phyloP scores from a whole-genome alignment of 64 coral and sea anemone species.

The Pocillopora verrucosa region DNA sequence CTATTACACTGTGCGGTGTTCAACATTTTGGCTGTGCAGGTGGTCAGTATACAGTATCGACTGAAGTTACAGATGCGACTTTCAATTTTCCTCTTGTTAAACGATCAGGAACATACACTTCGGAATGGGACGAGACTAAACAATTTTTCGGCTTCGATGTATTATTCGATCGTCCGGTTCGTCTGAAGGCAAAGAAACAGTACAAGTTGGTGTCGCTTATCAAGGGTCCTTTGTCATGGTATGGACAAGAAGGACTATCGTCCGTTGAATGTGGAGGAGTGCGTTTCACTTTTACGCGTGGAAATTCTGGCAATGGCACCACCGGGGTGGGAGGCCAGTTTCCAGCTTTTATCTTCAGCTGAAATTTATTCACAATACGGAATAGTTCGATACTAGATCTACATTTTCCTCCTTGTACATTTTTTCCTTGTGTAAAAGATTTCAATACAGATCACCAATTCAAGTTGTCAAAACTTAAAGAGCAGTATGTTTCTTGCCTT shows the following conservation, averaged over 20 bases:
- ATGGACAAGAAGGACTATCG: background rate
- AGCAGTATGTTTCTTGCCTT: too few relatives aligned
- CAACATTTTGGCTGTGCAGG: background rate
- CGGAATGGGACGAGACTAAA: background rate
- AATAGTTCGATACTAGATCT: too few relatives aligned
- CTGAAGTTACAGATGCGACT: background rate
- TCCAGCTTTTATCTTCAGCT: background rate
- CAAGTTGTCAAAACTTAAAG: too few relatives aligned
- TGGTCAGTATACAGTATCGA: background rate
- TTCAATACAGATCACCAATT: too few relatives aligned
- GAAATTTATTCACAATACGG: too few relatives aligned
- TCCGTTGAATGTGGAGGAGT: background rate
- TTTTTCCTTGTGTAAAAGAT: too few relatives aligned
- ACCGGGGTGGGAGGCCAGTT: background rate
- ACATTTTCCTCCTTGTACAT: too few relatives aligned
- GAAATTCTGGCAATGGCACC: background rate
- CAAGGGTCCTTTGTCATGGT: background rate
- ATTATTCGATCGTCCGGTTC: background rate
- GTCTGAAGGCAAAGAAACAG: background rate
- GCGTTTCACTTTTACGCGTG: background rate
- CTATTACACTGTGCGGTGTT: background rate
- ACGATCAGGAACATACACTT: background rate
- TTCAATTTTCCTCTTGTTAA: background rate
- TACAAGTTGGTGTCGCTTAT: background rate
- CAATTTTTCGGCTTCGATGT: constrained; percentile 7